Evolutionary conservation across 2,797 vertebrate species (phyloP), one percentile per base, ranked within the genome.

Genomic region (Smutsia temminckii): DNA sequence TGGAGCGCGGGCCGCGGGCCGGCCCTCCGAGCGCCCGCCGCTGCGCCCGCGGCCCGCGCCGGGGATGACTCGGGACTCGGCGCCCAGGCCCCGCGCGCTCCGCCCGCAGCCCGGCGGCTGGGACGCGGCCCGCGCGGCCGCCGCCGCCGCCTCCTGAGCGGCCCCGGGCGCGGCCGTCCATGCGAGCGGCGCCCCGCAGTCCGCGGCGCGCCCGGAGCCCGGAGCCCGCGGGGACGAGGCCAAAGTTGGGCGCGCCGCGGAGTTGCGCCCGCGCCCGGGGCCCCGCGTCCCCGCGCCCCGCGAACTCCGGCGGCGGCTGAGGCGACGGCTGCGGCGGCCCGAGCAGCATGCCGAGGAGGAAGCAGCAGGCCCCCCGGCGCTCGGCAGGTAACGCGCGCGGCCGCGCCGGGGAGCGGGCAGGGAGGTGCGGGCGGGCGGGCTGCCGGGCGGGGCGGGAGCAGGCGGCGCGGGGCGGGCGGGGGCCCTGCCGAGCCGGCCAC

Each of bases 341-440:
- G 97, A 97, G 97, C 98, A 98, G 98, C 98, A 98, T 98, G 99
- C 99, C 99, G 99, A 99, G 99, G 99, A 99, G 99, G 99, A 99
- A 99, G 99, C 99, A 99, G 99, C 99, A 99, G 99, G 99, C 99
- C 98, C 99, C 99, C 98, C 99, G 99, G 98, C 99, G 99, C 98
- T 99, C 99, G 98, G 99, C 99, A 99, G 99, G 99, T 99, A 99
- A 98, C 98, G 98, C 95, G 93, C 95, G 97, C 96, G 92, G 96
- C 94, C 96, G 95, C 85, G 95, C 96, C 86, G 95, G 96, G 93
- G 85, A 79, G 86, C 78, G 92, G 91, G 95, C 87, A 89, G n/a
- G 93, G 86, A 20, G 55, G 66, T n/a, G 93, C 77, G 21, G 92
- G 90, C 69, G 78, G 97, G 92, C 86, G 94, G 95, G 97, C 93